Evolutionary conservation across 2,888 invertebrate genomes (phyloP).

Genomic region (Dryomyza anilis): DNA sequence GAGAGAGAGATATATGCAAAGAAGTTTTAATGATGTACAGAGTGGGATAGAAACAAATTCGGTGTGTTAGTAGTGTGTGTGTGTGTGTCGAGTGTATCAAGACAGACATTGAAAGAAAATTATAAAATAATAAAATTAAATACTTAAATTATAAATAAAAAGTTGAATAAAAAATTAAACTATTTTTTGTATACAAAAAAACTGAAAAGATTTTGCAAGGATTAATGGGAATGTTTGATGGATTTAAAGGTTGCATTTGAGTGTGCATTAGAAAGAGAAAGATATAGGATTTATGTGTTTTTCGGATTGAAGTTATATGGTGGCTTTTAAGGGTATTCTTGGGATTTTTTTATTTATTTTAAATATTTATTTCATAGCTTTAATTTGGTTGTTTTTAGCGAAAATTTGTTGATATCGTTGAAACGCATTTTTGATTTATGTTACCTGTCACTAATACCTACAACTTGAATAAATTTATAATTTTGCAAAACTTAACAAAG

Average conservation of each 20-base stretch:
- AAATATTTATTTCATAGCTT: no score
- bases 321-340: not conserved
- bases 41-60: constrained; percentile 18
- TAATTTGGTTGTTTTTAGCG: no score
- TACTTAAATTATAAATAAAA: not conserved
- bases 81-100: not conserved
- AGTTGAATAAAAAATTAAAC: not conserved
- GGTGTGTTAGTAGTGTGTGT: not conserved
- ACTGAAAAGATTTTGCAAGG: not conserved
- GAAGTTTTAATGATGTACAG: constrained; percentile 25
- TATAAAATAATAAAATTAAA: not conserved
- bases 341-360: no score
- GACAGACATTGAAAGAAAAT: not conserved
- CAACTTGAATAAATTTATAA: no score
- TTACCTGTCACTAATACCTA: no score
- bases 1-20: constrained; percentile 30
- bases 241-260: not conserved
- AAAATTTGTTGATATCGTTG: no score
- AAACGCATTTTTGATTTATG: no score
- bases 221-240: not conserved
- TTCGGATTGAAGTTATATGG: not conserved
- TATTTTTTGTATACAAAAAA: not conserved
- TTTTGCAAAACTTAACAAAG: no score
- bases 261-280: not conserved
- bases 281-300: not conserved